These are phyloP conservation scores for Setipinna tenuifilis DNA, from an alignment of 2,797 vertebrate genomes.

Conservation along the genomic window DNA sequence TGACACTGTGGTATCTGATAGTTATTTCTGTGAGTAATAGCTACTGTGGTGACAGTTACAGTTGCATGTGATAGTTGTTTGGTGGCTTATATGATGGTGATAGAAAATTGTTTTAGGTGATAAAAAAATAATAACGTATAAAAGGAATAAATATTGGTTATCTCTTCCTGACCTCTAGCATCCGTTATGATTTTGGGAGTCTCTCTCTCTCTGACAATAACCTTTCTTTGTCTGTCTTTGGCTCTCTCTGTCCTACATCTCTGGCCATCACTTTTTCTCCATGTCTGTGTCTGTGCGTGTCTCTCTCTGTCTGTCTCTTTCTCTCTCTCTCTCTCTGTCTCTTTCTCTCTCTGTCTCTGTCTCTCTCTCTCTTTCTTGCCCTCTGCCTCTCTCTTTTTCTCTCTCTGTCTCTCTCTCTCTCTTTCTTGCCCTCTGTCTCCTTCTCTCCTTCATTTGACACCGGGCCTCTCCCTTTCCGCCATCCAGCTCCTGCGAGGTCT, in stretches of 20 bases:
- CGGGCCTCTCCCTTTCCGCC: constrained; percentile 47
- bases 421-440: neutral
- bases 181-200: too few species aligned
- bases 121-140: too few species aligned
- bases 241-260: too few species aligned
- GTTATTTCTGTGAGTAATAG: too few species aligned
- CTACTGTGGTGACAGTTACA: too few species aligned
- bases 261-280: neutral
- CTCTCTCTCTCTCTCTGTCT: neutral
- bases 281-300: neutral
- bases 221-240: too few species aligned
- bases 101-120: neutral
- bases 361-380: neutral
- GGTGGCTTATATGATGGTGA: neutral
- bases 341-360: neutral
- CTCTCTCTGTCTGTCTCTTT: neutral
- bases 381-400: neutral
- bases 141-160: too few species aligned
- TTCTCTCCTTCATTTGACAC: constrained; percentile 8
- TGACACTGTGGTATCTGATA: too few species aligned
- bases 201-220: too few species aligned
- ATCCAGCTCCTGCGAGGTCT: constrained; percentile 62
- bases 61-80: too few species aligned
- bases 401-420: neutral
- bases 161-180: too few species aligned